These are phyloP conservation scores for Phylloscopus trochiloides DNA, from an alignment of 2,113 vertebrate species.

Conservation along the genomic window DNA sequence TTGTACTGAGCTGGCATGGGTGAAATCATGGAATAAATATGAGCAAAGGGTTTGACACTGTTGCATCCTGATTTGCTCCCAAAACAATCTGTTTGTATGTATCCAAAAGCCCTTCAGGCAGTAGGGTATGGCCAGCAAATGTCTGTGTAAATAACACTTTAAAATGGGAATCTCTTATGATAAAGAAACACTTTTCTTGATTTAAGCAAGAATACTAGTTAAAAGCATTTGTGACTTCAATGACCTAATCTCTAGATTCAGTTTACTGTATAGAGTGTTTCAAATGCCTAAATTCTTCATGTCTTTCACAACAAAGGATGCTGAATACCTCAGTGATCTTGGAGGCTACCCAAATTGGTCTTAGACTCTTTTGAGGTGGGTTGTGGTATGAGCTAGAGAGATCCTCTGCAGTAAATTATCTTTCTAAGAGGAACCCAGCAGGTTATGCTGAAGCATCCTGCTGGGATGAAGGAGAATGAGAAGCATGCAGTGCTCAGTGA, in stretches of 20 bases:
- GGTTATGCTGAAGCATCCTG: neutral
- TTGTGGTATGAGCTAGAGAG: neutral
- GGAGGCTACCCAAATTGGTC: fast-evolving
- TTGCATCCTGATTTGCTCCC: neutral
- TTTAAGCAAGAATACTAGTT: neutral
- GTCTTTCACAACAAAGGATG: neutral
- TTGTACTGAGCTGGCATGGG: neutral
- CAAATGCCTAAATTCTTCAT: neutral
- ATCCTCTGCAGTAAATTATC: neutral
- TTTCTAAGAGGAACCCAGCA: neutral
- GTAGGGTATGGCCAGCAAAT: neutral
- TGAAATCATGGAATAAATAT: neutral
- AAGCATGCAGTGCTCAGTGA: neutral
- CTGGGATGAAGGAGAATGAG: neutral
- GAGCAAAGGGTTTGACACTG: neutral
- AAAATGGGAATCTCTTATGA: neutral
- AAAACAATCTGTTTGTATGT: neutral
- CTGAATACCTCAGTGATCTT: neutral
- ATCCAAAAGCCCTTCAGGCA: neutral
- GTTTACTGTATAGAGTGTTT: neutral
- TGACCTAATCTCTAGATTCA: neutral
- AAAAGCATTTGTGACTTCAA: neutral
- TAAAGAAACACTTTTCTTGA: neutral
- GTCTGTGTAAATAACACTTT: neutral
- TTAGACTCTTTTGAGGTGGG: neutral